phyloP scores from a whole-genome alignment of 2,113 vertebrate genomes.

The Gavia stellata region DNA sequence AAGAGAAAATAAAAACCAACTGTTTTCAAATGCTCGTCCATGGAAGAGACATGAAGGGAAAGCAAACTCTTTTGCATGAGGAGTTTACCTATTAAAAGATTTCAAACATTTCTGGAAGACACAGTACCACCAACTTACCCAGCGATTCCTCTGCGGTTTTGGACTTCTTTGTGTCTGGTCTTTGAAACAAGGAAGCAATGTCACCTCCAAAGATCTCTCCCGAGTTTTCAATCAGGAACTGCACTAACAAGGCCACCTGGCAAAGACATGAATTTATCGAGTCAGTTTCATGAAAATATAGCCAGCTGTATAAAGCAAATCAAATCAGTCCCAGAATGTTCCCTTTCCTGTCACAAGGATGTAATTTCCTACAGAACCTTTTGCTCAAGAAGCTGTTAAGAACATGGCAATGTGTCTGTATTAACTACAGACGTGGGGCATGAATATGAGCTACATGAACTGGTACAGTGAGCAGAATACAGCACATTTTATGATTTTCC shows the following conservation, averaged over 20 bases:
- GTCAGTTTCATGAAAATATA: not conserved
- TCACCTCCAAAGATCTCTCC: slow-evolving; percentile 75
- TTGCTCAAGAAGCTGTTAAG: not conserved
- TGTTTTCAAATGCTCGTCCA: not conserved
- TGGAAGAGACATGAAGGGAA: not conserved
- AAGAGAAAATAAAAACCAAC: not conserved
- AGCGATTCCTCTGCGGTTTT: slow-evolving; percentile 36
- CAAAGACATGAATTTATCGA: not conserved
- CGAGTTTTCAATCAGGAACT: slow-evolving; percentile 78
- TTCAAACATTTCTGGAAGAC: not conserved
- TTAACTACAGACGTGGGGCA: not conserved
- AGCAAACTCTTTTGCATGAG: not conserved
- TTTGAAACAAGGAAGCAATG: slow-evolving; percentile 64
- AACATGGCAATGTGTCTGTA: not conserved
- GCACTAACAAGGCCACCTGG: slow-evolving; percentile 76
- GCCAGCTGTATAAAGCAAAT: not conserved
- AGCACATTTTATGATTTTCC: not conserved
- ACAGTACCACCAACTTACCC: slow-evolving; percentile 30
- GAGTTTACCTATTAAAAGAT: not conserved
- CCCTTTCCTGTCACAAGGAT: not conserved
- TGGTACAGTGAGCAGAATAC: not conserved
- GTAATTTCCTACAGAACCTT: not conserved
- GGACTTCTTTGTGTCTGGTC: slow-evolving; percentile 33
- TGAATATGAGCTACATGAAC: not conserved
- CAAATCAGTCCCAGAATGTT: not conserved